Conservation (phyloP, 92 coral and sea anemone species). For the Palythoa grandiflora region DNA sequence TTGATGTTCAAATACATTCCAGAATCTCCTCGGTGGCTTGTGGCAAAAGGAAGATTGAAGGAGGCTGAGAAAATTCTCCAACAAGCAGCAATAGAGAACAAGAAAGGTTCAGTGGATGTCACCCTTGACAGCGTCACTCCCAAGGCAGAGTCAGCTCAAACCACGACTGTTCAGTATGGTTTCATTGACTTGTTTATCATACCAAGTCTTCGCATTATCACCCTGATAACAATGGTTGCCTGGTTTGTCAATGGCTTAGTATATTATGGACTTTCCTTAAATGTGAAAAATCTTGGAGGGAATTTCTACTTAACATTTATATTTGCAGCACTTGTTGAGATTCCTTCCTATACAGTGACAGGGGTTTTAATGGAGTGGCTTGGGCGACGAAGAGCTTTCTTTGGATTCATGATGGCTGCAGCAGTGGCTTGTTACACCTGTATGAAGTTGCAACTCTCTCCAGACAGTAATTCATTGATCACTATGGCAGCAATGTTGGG, state of each 20-base stretch:
- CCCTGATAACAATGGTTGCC: conserved; percentile 67
- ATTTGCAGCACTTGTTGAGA: conserved; percentile 80
- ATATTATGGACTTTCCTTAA: conserved; percentile 93
- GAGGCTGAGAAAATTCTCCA: conserved; percentile 86
- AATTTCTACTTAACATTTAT: conserved; percentile 85
- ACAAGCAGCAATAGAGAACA: conserved; percentile 73
- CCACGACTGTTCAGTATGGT: conserved; percentile 47
- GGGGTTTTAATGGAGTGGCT: conserved; percentile 67
- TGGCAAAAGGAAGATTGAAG: conserved; percentile 69
- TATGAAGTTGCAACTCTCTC: conserved; percentile 75
- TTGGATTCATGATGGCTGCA: conserved; percentile 83
- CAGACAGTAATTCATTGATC: conserved; percentile 41
- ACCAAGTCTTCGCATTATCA: conserved; percentile 69
- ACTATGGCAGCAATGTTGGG: conserved; percentile 84
- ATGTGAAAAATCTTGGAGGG: conserved; percentile 94
- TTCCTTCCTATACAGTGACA: conserved; percentile 78
- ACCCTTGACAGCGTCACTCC: conserved; percentile 2
- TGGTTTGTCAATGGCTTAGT: conserved; percentile 93
- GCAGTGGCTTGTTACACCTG: conserved; percentile 76
- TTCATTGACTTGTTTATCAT: conserved; percentile 76
- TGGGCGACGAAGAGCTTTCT: conserved; percentile 83
- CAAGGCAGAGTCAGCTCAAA: conserved; percentile 10
- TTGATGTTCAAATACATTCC: conserved; percentile 61
- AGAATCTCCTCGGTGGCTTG: conserved; percentile 97
- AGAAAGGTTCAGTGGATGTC: conserved; percentile 35